These are phyloP conservation scores for Aproaerema taeniolella DNA, from an alignment of 2,888 invertebrate species.

Conservation along the genomic window DNA sequence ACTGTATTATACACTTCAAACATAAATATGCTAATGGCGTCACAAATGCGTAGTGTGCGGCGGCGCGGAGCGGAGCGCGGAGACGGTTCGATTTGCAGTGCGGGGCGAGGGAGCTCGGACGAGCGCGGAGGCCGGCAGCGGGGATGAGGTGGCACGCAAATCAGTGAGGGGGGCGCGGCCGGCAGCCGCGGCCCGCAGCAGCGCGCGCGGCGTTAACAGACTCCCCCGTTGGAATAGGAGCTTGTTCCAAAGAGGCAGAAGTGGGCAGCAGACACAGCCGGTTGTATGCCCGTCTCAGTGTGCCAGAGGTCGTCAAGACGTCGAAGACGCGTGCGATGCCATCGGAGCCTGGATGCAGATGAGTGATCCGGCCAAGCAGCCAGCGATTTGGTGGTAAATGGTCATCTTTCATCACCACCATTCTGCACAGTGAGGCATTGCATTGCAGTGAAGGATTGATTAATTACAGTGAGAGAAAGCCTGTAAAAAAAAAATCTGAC, in stretches of 20 bases:
- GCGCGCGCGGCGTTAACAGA: conserved; percentile 1
- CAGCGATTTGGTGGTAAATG: conserved; percentile 13
- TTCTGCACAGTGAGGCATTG: no score
- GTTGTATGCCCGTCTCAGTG: conserved; percentile 12
- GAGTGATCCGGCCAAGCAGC: conserved; percentile 21
- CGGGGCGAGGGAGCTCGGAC: not conserved
- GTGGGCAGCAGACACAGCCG: conserved; percentile 11
- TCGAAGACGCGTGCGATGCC: conserved; percentile 24
- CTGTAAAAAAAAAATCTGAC: no score
- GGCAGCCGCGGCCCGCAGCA: not conserved
- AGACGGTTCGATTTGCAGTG: no score
- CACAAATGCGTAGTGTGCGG: no score
- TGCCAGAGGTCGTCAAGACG: conserved; percentile 17
- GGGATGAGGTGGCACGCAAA: no score
- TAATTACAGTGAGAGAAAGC: no score
- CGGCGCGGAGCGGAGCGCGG: no score
- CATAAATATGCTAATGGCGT: no score
- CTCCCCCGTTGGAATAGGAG: conserved; percentile 2
- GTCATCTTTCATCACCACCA: conserved; percentile 24
- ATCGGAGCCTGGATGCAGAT: conserved; percentile 17
- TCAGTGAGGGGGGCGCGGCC: no score
- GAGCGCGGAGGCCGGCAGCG: not conserved
- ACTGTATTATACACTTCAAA: no score
- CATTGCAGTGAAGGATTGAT: no score
- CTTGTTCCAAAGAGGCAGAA: not conserved